Evolutionary conservation across 2,113 vertebrate genomes (phyloP), one percentile per base, ranked within the genome.

Genomic region (Bostrychus sinensis): DNA sequence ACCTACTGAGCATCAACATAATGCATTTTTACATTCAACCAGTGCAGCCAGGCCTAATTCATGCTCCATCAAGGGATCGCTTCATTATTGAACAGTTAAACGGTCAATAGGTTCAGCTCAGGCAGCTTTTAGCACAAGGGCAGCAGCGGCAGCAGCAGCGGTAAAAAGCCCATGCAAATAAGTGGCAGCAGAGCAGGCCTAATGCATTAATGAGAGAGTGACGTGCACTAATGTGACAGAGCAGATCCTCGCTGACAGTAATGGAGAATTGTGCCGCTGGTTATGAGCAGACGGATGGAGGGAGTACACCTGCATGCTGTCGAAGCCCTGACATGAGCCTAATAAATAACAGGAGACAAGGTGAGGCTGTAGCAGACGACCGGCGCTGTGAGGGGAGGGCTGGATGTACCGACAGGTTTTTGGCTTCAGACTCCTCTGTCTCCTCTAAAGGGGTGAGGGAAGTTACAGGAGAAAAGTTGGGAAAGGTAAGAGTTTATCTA

Each of bases 201-300:
- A 93, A 94, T 94, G 93, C 93, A 94, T 91, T 94, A 94, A 95
- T 94, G 94, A 95, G 87, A 90, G 72, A 66, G 50, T 85, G 93
- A 92, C 87, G 87, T 82, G 89, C 86, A 86, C 89, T 94, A 93
- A 91, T 89, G 70, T 42, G 73, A 89, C 90, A 84, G 89, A 86
- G 84, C 86, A 93, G 92, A 96, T 94, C 90, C 86, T 86, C 80
- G 81, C 43, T 94, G 97, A 96, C 96, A 93, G 93, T 97, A 97
- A 98, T 97, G 95, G 95, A 94, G 91, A 92, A 93, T 95, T 94
- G 92, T 77, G 94, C 96, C 96, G 80, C 89, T 89, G 93, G 96
- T 92, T 92, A 95, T 91, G 83, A 62, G 87, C 80, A 43, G 14
- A 78, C 66, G 63, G 70, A 17, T 8, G 77, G 62, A 54, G 56